phyloP scores from a whole-genome alignment of 2,113 vertebrate genomes.

The Tichodroma muraria region DNA sequence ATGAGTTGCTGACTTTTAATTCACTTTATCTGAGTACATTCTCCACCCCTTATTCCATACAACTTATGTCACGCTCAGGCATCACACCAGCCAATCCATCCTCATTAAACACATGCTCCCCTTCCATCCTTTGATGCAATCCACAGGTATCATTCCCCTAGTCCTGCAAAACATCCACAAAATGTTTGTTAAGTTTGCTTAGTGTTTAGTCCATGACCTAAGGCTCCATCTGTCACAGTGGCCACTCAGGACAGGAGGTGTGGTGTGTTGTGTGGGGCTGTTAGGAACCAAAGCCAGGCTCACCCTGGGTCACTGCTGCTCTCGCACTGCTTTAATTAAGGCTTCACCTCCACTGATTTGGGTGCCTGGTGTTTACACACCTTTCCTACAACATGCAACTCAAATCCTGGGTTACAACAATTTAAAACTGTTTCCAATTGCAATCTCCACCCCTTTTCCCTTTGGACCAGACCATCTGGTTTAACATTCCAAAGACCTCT shows the following conservation, averaged over 20 bases:
- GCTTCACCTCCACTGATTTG: background rate
- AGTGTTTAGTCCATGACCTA: background rate
- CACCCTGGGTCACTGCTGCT: background rate
- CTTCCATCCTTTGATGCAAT: background rate
- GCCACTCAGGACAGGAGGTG: background rate
- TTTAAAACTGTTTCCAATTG: background rate
- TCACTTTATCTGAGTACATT: background rate
- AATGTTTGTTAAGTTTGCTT: background rate
- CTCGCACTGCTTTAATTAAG: background rate
- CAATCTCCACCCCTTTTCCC: accelerated
- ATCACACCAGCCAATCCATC: background rate
- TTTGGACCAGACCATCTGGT: background rate
- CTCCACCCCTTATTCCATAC: background rate
- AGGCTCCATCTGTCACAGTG: background rate
- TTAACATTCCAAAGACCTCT: background rate
- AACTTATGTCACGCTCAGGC: background rate
- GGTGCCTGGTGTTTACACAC: accelerated
- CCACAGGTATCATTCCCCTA: background rate
- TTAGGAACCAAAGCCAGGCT: background rate
- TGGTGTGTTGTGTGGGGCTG: too few relatives aligned
- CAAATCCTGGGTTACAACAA: background rate
- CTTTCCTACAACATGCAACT: background rate
- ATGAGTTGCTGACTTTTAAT: background rate
- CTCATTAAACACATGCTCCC: accelerated
- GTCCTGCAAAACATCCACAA: background rate